Evolutionary conservation across 2,888 invertebrate species (phyloP), one percentile per base, ranked within the genome.

Genomic region (Amaurobius ferox): DNA sequence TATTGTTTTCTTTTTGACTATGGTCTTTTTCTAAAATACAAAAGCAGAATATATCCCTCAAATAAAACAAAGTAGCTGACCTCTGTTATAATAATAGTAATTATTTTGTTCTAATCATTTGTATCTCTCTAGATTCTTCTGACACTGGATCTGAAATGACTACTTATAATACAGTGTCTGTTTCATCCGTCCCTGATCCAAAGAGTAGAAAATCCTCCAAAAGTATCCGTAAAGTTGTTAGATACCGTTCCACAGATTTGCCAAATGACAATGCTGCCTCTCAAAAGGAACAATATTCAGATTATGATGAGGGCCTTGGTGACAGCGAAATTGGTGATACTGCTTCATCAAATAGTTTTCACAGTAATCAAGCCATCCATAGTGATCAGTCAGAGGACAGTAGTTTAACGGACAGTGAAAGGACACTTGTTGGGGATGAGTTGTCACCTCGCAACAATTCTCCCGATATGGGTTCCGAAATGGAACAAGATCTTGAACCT

Each of bases 361-460:
- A 61, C n/a, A 64, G 70, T 48, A 61, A n/a, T 39, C 79, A 71
- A 30, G 77, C 80, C 28, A 89, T 90, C 2, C 90, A 90, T 67
- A 90, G 90, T 80, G 94, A 94, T 91, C 95, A 95, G 90, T 95
- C 95, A 89, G 95, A 95, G 90, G 95, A 95, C 90, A 95, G 95
- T 90, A 95, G 95, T 90, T 92, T 95, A 44, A 95, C 95, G 88
- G 95, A 95, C 90, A 95, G 95, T 89, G 95, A 95, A 91, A 90
- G 94, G 89, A 94, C 94, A 0, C 91, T 94, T 79, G 93, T 94
- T 28, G 94, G 94, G 13, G 94, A 94, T 89, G 90, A 90, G 64
- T 74, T 91, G 9, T 90, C 90, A 1, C 90, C 90, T 66, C 89
- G 90, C 2, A 90, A 90, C 87, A 90, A 90, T 81, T 91, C 91